Evolutionary conservation across 1,140 invertebrate genomes (phyloP), one percentile per base, ranked within the genome.

Genomic region (Listronotus bonariensis): DNA sequence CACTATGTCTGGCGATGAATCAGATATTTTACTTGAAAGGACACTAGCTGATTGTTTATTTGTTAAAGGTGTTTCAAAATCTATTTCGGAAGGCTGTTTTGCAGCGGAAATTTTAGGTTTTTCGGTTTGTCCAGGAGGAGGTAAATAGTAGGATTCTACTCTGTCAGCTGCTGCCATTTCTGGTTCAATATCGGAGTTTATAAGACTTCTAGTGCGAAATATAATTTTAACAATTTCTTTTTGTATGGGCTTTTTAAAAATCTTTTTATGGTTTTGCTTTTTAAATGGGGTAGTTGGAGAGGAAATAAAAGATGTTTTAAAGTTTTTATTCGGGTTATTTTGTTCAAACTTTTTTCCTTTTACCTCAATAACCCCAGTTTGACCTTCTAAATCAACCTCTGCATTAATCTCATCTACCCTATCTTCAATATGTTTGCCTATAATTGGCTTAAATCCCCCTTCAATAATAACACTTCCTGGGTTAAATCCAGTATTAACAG

Each of bases 401-500:
- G 68, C 66, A 17, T 77, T 76, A 14, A 77, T 78, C 42, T 81
- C 77, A 31, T 80, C 75, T 61, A 83, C 81, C 61, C 82, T 80
- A 38, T 86, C 81, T 68, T 86, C 79, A n/a, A 62, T 71, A 56
- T 70, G 79, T 76, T 84, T 86, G 14, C 82, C 81, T n/a, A 91
- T 84, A 14, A 93, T 92, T 1, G 92, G 91, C 60, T 88, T 90
- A 70, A 93, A 93, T 0, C 91, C 91, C 53, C 89, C 86, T 79
- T 93, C 91, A 34, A 92, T 88, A 0, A 92, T 87, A 12, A 93
- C 87, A 0, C 89, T 88, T 60, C 87, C 85, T 0, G 90, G 90
- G 75, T 91, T 85, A 72, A 93, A 93, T 0, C 91, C 91, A 4
- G 86, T 88, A 70, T 90, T 68, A 15, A 8, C 14, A 41, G 65